Evolutionary conservation across 2,797 vertebrate genomes (phyloP).

Genomic region (Phyllotis vaccarum): DNA sequence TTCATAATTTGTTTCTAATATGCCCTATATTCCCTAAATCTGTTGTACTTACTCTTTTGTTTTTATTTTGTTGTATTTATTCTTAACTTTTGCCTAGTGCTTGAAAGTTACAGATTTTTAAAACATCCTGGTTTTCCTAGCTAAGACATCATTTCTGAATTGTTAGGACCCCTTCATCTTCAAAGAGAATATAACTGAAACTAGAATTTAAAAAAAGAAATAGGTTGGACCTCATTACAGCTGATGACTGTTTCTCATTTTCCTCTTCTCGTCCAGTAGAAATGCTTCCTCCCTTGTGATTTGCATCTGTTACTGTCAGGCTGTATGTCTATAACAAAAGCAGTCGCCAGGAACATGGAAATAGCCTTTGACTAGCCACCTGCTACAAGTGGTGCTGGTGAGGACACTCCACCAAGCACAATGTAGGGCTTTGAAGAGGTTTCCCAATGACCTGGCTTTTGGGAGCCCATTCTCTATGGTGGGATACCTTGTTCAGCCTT

Average conservation of each 20-base stretch:
- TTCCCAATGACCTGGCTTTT: background rate
- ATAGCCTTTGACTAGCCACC: background rate
- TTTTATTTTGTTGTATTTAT: background rate
- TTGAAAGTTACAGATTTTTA: background rate
- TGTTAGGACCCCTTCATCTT: background rate
- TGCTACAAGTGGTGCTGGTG: background rate
- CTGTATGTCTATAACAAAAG: background rate
- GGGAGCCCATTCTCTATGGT: too few species aligned
- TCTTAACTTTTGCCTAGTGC: background rate
- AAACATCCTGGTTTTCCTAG: background rate
- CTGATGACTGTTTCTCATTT: background rate
- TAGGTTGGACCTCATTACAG: background rate
- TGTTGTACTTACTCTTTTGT: background rate
- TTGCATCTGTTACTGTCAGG: background rate
- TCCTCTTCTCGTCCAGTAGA: background rate
- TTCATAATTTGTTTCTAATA: background rate
- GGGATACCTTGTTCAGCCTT: too few species aligned
- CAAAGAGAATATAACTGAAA: background rate
- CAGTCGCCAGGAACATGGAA: background rate
- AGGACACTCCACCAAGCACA: background rate
- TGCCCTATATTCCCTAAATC: background rate
- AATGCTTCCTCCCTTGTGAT: background rate
- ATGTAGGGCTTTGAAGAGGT: background rate
- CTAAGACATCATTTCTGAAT: background rate
- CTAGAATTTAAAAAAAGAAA: background rate